Percentiles rank a stretch among this genome's conserved stretches.
These are phyloP conservation scores for Sylvilagus floridanus DNA, from an alignment of 2,797 vertebrate species.

Conservation along the genomic window DNA sequence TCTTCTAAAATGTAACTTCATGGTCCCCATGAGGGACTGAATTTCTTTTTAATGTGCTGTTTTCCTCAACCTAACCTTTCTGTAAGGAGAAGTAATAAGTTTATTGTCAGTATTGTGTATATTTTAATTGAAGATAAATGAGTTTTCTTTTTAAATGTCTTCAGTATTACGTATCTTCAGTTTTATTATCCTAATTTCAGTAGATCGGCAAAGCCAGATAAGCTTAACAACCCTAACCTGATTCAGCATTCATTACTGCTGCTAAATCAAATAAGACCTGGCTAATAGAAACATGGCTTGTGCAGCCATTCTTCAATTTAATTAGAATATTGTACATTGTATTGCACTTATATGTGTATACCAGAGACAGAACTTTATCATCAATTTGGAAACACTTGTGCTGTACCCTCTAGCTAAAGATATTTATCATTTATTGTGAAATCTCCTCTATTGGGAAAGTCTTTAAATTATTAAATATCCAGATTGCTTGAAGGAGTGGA, in stretches of 20 bases:
- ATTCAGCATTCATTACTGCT: conserved; percentile 71
- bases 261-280: conserved; percentile 72
- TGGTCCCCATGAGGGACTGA: neutral
- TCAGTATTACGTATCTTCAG: conserved; percentile 37
- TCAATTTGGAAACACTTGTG: conserved; percentile 54
- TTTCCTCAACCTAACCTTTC: conserved; percentile 19
- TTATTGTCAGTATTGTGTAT: conserved; percentile 63
- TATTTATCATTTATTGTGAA: conserved; percentile 63
- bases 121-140: conserved; percentile 72
- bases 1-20: neutral
- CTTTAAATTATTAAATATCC: conserved; percentile 63
- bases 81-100: neutral
- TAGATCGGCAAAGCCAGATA: conserved; percentile 51
- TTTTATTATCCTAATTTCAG: conserved; percentile 74
- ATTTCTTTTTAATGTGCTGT: conserved; percentile 27
- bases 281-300: conserved; percentile 26
- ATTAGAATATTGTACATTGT: conserved; percentile 52
- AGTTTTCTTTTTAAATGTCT: conserved; percentile 72
- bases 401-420: conserved; percentile 39
- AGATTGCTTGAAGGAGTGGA: conserved; percentile 34
- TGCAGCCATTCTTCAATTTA: conserved; percentile 69
- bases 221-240: conserved; percentile 69
- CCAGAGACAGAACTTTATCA: conserved; percentile 56
- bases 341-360: conserved; percentile 57
- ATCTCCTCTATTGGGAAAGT: conserved; percentile 17